These are phyloP conservation scores for Epizoanthus stellaris DNA, from an alignment of 92 coral and sea anemone species.

Conservation along the genomic window DNA sequence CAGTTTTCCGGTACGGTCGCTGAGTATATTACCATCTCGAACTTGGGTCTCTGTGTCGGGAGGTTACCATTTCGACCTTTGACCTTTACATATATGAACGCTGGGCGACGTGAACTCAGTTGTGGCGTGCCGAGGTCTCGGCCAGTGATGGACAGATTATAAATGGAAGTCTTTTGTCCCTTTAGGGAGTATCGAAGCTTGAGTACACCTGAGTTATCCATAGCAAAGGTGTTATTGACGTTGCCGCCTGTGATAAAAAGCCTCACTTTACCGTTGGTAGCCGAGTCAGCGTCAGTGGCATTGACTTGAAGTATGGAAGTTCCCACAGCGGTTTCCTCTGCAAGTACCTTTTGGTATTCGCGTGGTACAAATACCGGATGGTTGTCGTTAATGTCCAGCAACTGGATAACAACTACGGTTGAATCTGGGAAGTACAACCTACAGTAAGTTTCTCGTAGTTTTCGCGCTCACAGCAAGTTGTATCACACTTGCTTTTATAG, in stretches of 20 bases:
- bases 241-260: constrained; percentile 62
- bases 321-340: constrained; percentile 76
- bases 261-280: constrained; percentile 56
- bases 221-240: constrained; percentile 65
- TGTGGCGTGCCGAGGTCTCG: constrained; percentile 68
- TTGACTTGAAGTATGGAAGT: constrained; percentile 76
- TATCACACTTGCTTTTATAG: not conserved
- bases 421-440: constrained; percentile 58
- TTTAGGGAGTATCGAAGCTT: constrained; percentile 54
- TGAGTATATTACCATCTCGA: constrained; percentile 53
- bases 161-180: constrained; percentile 44
- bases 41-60: constrained; percentile 41
- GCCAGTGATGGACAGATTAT: constrained; percentile 69
- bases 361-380: constrained; percentile 69
- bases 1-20: constrained; percentile 70
- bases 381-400: constrained; percentile 79
- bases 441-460: not conserved
- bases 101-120: constrained; percentile 51
- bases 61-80: constrained; percentile 24
- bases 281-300: constrained; percentile 79
- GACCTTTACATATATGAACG: constrained; percentile 62
- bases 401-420: constrained; percentile 59
- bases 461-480: not conserved
- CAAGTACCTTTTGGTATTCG: constrained; percentile 66
- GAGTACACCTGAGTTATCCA: constrained; percentile 61